These are phyloP conservation scores for Riparia riparia DNA, from an alignment of 2,113 vertebrate species.

Conservation along the genomic window DNA sequence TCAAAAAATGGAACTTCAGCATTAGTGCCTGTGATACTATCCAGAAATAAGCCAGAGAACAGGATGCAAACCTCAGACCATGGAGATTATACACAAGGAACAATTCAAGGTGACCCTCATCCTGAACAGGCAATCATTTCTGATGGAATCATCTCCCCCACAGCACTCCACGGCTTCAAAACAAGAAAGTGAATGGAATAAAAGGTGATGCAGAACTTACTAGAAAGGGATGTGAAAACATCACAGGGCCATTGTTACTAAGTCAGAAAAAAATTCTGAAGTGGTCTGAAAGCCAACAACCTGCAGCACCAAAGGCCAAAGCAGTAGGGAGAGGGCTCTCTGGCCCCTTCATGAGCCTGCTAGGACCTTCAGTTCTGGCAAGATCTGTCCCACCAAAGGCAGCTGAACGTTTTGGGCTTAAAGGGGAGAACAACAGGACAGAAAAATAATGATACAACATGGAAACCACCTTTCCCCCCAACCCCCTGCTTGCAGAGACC, in stretches of 20 bases:
- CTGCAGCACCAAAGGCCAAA: background rate
- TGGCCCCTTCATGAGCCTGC: accelerated
- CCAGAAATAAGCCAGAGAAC: background rate
- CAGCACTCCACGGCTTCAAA: background rate
- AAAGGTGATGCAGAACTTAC: background rate
- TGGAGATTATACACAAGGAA: background rate
- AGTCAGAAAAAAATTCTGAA: background rate
- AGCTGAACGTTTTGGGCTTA: background rate
- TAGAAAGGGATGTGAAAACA: background rate
- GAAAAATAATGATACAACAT: background rate
- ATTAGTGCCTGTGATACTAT: background rate
- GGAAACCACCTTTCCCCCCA: background rate
- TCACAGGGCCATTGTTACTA: background rate
- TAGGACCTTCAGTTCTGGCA: background rate
- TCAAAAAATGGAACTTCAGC: background rate
- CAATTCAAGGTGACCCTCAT: background rate
- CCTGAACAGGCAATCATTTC: background rate
- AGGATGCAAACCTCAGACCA: background rate
- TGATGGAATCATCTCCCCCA: background rate
- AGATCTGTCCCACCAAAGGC: background rate
- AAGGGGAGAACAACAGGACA: background rate
- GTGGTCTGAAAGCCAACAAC: background rate
- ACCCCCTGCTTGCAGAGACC: background rate
- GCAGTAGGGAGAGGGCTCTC: background rate
- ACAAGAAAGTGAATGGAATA: background rate